Conservation (phyloP, 2,113 vertebrate species). For the Microcebus tavaratra region DNA sequence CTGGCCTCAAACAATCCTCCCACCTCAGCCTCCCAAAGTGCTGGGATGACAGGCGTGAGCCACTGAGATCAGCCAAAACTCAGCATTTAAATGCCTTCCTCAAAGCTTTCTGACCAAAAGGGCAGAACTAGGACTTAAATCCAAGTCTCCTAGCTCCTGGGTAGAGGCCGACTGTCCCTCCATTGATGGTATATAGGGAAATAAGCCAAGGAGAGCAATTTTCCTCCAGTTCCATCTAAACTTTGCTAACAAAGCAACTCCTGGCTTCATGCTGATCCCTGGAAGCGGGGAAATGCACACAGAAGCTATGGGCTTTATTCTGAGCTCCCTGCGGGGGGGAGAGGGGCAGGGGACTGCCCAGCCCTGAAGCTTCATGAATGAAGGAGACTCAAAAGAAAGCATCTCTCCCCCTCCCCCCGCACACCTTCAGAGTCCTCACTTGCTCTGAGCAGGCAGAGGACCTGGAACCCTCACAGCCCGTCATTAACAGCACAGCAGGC, state of each 20-base stretch:
- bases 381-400: neutral
- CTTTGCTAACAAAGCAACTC: neutral
- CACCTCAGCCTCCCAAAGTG: no score
- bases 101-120: neutral
- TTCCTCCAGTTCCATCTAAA: neutral
- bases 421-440: neutral
- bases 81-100: neutral
- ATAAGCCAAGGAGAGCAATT: neutral
- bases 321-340: neutral
- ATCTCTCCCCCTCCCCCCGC: neutral
- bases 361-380: neutral
- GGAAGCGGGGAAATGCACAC: neutral
- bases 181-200: no score
- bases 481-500: neutral
- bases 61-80: no score
- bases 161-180: neutral
- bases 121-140: neutral
- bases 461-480: neutral
- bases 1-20: no score
- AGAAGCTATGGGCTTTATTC: neutral
- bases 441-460: neutral
- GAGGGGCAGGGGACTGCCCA: no score
- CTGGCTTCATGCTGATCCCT: neutral
- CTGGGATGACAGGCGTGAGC: no score
- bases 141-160: neutral